Evolutionary conservation across 2,797 vertebrate species (phyloP).

Genomic region (Erethizon dorsatum): DNA sequence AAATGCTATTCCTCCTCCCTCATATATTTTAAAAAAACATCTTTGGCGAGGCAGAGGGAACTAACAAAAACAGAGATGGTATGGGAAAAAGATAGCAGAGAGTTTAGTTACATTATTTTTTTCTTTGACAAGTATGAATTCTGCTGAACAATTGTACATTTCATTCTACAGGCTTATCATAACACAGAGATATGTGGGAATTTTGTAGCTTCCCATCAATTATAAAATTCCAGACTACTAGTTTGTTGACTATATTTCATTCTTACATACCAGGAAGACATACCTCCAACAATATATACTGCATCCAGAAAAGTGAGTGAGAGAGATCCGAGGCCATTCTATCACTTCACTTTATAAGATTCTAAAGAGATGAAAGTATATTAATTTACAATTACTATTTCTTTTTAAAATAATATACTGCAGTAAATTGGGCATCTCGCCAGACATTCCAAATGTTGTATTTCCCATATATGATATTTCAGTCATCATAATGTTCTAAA

Average conservation of each 20-base stretch:
- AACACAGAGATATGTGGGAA: conserved; percentile 69
- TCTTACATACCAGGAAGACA: conserved; percentile 37
- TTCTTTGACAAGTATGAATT: conserved; percentile 1
- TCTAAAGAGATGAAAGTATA: conserved; percentile 4
- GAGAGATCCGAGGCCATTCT: neutral
- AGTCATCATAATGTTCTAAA: neutral
- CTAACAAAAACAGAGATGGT: conserved; percentile 57
- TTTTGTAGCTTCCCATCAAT: conserved; percentile 61
- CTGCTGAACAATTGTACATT: conserved; percentile 55
- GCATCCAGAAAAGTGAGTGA: neutral
- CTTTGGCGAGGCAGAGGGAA: neutral
- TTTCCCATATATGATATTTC: neutral
- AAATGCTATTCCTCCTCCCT: neutral
- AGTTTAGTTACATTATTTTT: conserved; percentile 32
- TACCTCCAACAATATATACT: neutral
- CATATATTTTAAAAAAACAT: neutral
- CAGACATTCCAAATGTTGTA: conserved; percentile 30
- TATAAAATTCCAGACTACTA: conserved; percentile 50
- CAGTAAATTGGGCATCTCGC: neutral
- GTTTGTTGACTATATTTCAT: conserved; percentile 47
- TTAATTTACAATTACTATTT: conserved; percentile 22
- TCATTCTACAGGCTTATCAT: conserved; percentile 57
- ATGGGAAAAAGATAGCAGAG: conserved; percentile 22
- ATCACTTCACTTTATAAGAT: neutral
- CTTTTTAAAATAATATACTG: conserved; percentile 14